A percentile compares a stretch with the other conserved stretches of the same genome.
Evolutionary conservation across 2,113 vertebrate genomes (phyloP).

Genomic region (Salvelinus fontinalis): DNA sequence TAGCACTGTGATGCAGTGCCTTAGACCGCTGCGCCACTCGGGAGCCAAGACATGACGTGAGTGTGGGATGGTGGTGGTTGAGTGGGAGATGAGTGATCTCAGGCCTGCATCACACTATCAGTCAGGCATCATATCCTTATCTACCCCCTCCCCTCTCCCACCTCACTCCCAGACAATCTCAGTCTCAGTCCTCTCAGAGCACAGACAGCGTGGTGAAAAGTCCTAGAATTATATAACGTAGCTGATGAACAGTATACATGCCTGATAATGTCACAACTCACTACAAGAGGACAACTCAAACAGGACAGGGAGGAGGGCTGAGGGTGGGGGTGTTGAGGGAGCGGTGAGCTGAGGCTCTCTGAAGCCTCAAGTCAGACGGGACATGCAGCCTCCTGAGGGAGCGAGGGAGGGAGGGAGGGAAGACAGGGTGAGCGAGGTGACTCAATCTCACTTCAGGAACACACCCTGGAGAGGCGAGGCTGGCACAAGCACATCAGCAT

Average conservation of each 20-base stretch:
- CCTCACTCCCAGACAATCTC: constrained; percentile 26
- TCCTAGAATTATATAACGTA: constrained; percentile 21
- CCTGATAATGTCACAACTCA: constrained; percentile 18
- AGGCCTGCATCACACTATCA: constrained; percentile 28
- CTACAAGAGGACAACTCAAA: constrained; percentile 26
- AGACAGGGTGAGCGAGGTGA: constrained; percentile 42
- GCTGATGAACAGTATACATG: constrained; percentile 18
- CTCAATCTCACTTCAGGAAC: constrained; percentile 58
- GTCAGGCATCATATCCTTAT: constrained; percentile 42
- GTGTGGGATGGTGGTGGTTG: neutral
- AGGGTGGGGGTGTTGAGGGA: constrained; percentile 8
- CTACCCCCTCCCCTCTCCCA: constrained; percentile 5
- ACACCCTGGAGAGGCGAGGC: constrained; percentile 59
- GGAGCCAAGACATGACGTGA: neutral
- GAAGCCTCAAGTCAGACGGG: constrained; percentile 22
- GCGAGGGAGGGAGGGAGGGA: neutral
- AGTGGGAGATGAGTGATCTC: neutral
- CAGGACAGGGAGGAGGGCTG: constrained; percentile 13
- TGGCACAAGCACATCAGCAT: constrained; percentile 9
- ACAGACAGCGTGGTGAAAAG: constrained; percentile 37
- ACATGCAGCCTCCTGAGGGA: constrained; percentile 31
- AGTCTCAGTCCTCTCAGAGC: constrained; percentile 48
- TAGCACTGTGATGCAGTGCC: too few relatives aligned
- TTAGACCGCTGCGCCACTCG: too few relatives aligned
- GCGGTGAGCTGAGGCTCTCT: constrained; percentile 16